Percentiles rank a stretch among this genome's conserved stretches.
Conservation (phyloP, 2,113 vertebrate genomes). For the Alectura lathami region DNA sequence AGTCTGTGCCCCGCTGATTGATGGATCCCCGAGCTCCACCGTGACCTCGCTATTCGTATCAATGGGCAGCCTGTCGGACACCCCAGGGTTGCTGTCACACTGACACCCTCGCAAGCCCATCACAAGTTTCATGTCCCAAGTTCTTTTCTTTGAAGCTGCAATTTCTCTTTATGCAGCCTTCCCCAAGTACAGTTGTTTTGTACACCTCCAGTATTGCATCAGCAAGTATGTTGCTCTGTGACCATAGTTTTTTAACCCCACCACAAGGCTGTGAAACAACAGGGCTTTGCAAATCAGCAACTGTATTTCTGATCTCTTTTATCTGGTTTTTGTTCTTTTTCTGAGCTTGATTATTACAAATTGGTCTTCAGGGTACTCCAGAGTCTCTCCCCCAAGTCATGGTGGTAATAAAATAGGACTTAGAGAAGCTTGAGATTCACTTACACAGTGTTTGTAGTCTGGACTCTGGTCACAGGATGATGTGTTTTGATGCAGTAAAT, state of each 20-base stretch:
- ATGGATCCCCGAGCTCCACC: conserved; percentile 12
- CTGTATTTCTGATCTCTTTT: not conserved
- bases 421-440: not conserved
- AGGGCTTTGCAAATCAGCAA: not conserved
- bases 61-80: not conserved
- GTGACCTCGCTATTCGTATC: conserved; percentile 14
- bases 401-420: not conserved
- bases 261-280: not conserved
- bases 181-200: not conserved
- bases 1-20: not conserved
- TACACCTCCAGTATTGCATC: not conserved
- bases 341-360: not conserved
- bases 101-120: conserved; percentile 24
- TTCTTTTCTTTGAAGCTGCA: conserved; percentile 25
- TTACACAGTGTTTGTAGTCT: not conserved
- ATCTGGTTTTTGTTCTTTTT: not conserved
- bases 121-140: not conserved
- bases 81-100: conserved; percentile 25
- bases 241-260: not conserved
- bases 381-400: not conserved
- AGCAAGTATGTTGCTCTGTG: not conserved
- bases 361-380: not conserved
- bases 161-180: conserved; percentile 9
- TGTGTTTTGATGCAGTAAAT: not conserved
- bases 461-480: not conserved